Evolutionary conservation across 2,797 vertebrate species (phyloP), one percentile per base, ranked within the genome.

Genomic region (Acanthurus leucopareius): DNA sequence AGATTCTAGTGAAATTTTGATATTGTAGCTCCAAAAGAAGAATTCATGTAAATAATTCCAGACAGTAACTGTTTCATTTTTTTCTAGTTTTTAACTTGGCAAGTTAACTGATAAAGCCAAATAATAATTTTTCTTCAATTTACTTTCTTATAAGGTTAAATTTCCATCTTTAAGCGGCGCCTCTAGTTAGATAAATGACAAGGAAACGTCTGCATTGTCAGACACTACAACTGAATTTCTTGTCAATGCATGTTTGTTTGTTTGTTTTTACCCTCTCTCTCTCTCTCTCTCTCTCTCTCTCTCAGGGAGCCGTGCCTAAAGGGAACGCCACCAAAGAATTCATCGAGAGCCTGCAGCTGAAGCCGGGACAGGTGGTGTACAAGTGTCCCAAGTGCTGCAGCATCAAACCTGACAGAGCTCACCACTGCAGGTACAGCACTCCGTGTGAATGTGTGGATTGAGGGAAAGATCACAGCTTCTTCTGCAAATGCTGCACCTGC

Each of bases 311-410:
- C 0, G 98, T 99, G 75, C 98, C 98, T 51, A 99, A 99, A 95
- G 98, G 98, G 84, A 99, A 99, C 16, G 98, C 98, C 69, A 99
- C 98, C 76, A 99, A 99, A 92, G 98, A 99, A 83, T 99, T 98
- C 87, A 99, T 99, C 0, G 98, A 99, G 93, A 99, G 98, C 90
- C 95, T 99, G 87, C 97, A 98, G 93, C 94, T 99, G 75, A 99
- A 98, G 88, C 98, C 98, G 0, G 98, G 98, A 20, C 98, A 99
- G 91, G 98, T 99, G 92, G 97, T 99, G 66, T 99, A 99, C 93
- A 99, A 99, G 90, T 99, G 98, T 88, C 98, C 98, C 77, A 99
- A 99, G 82, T 99, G 98, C 93, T 99, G 98, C 95, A 99, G 98
- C 95, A 99, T 99, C 91, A 99, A 99, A 90, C 98, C 98, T 0